These are phyloP conservation scores for Archaeoteleia sp. DNA, from an alignment of 2,888 invertebrate genomes.

Conservation along the genomic window DNA sequence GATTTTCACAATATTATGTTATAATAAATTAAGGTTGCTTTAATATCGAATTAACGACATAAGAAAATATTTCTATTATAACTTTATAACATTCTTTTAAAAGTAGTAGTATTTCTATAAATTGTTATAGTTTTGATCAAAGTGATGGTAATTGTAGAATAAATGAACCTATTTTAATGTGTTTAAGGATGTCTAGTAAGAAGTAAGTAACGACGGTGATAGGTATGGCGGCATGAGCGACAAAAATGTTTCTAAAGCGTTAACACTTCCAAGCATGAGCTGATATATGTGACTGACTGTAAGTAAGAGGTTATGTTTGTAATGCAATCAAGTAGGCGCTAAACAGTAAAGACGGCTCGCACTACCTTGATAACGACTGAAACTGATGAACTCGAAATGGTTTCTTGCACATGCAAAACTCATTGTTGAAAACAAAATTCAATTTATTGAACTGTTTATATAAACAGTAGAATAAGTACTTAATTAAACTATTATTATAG, in stretches of 20 bases:
- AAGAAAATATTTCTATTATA: no score
- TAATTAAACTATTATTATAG: no score
- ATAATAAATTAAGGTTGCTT: no score
- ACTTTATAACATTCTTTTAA: no score
- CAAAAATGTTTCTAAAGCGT: slow-evolving; percentile 48
- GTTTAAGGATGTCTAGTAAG: slow-evolving; percentile 2
- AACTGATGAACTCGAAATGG: slow-evolving; percentile 53
- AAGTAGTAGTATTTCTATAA: no score
- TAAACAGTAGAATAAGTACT: no score
- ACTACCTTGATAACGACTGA: slow-evolving; percentile 70
- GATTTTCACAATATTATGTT: no score
- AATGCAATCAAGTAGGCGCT: slow-evolving; percentile 68
- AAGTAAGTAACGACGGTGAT: background rate
- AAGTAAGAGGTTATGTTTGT: slow-evolving; percentile 61
- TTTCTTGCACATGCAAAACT: slow-evolving; percentile 21
- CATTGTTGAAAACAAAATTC: slow-evolving; percentile 3
- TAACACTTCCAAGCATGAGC: slow-evolving; percentile 65
- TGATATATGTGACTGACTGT: slow-evolving; percentile 44
- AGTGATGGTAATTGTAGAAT: no score
- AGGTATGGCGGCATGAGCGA: slow-evolving; percentile 15
- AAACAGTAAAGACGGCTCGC: slow-evolving; percentile 68
- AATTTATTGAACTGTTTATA: no score
- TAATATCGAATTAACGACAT: no score
- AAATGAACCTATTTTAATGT: no score
- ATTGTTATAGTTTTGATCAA: no score